A percentile compares a stretch with the other conserved stretches of the same genome.
These are phyloP conservation scores for Blomia tropicalis DNA, from an alignment of 2,888 invertebrate genomes.

Conservation along the genomic window DNA sequence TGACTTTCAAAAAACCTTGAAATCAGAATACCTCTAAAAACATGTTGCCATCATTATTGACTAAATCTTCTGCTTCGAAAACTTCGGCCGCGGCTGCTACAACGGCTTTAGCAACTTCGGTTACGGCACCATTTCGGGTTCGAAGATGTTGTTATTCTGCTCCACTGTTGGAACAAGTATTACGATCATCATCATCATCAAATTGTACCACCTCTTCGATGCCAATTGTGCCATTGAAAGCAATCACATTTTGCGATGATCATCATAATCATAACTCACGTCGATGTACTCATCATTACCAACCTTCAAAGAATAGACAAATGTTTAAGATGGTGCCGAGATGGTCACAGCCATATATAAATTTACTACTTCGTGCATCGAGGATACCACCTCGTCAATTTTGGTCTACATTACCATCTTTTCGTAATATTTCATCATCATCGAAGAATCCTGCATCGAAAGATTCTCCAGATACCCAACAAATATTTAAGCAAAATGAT, in stretches of 20 bases:
- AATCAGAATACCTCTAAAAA: neutral
- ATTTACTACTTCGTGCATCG: neutral
- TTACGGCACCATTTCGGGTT: slow-evolving; percentile 1
- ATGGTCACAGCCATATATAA: neutral
- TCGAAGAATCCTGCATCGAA: neutral
- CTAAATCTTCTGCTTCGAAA: neutral
- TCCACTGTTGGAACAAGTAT: slow-evolving; percentile 8
- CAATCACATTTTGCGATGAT: slow-evolving; percentile 1
- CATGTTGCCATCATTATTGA: neutral
- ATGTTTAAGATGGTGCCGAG: too few species aligned
- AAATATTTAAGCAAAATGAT: neutral
- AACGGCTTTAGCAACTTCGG: neutral
- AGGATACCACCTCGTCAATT: neutral
- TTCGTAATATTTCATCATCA: neutral
- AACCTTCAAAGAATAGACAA: too few species aligned
- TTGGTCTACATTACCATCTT: neutral
- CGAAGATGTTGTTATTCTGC: slow-evolving; percentile 6
- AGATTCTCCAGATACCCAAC: neutral
- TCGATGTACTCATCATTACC: neutral
- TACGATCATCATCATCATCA: neutral
- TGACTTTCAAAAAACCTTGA: neutral
- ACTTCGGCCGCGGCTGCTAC: neutral
- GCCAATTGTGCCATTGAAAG: neutral
- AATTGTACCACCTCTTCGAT: neutral
- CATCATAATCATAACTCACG: neutral